phyloP scores from a whole-genome alignment of 2,888 invertebrate genomes.

The Nudaria mundana region DNA sequence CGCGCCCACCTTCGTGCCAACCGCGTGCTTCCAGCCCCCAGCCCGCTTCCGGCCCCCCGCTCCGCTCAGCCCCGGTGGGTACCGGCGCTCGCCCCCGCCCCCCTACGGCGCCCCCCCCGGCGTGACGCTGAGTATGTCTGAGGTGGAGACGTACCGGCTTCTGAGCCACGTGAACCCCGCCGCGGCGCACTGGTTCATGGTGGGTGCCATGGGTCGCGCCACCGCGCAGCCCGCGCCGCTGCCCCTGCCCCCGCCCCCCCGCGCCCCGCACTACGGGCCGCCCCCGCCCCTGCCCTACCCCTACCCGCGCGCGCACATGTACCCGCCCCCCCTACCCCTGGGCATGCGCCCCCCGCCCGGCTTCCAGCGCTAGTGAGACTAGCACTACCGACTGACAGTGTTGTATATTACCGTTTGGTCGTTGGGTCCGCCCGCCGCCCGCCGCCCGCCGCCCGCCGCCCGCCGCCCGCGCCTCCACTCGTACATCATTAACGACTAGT shows the following conservation, averaged over 20 bases:
- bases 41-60: neutral
- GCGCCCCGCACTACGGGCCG: neutral
- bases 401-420: no score
- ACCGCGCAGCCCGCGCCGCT: slow-evolving; percentile 8
- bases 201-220: slow-evolving; percentile 42
- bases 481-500: no score
- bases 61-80: neutral
- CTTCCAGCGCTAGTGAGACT: neutral
- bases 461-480: no score
- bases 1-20: slow-evolving; percentile 2
- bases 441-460: no score
- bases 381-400: neutral
- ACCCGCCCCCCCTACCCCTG: slow-evolving; percentile 9
- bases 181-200: slow-evolving; percentile 55
- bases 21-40: neutral
- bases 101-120: slow-evolving; percentile 5
- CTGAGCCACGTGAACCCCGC: slow-evolving; percentile 43
- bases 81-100: slow-evolving; percentile 1
- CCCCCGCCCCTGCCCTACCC: slow-evolving; percentile 6
- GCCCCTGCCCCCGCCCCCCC: neutral
- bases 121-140: slow-evolving; percentile 41
- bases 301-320: neutral
- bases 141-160: slow-evolving; percentile 47
- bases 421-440: neutral
- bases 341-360: slow-evolving; percentile 7